Conservation (phyloP, 1,140 invertebrate species). For the Listronotus bonariensis region DNA sequence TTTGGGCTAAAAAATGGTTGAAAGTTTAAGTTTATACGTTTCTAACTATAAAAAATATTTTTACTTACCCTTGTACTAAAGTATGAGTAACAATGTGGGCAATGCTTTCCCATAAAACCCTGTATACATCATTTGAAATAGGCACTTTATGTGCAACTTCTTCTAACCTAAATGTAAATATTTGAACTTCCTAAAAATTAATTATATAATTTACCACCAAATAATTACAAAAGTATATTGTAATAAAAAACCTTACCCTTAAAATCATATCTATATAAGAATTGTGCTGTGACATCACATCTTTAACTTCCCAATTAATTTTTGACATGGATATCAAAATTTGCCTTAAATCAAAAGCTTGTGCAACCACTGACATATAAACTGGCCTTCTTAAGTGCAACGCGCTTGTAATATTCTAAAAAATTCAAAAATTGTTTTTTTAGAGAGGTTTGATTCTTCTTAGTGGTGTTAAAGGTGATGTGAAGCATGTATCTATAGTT, state of each 20-base stretch:
- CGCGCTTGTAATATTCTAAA: constrained; percentile 71
- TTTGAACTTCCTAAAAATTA: constrained; percentile 71
- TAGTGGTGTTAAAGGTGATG: too few species aligned
- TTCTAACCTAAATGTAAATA: constrained; percentile 76
- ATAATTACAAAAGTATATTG: not conserved
- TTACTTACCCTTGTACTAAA: constrained; percentile 86
- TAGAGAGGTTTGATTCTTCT: too few species aligned
- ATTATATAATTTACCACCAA: not conserved
- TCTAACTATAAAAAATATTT: too few species aligned
- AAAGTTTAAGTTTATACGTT: too few species aligned
- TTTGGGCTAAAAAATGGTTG: too few species aligned
- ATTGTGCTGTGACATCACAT: constrained; percentile 95
- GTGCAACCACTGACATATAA: constrained; percentile 81
- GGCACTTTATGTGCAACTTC: constrained; percentile 70
- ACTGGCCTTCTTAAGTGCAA: constrained; percentile 79
- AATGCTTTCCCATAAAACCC: constrained; percentile 84
- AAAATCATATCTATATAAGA: constrained; percentile 79
- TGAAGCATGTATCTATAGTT: too few species aligned
- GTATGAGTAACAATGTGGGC: constrained; percentile 81
- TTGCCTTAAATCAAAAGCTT: constrained; percentile 77
- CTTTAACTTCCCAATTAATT: constrained; percentile 95
- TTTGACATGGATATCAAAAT: constrained; percentile 84
- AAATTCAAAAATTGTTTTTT: constrained; percentile 20
- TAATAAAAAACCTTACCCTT: constrained; percentile 56
- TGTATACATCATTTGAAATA: constrained; percentile 71